Evolutionary conservation across 2,888 invertebrate genomes (phyloP), one percentile per base, ranked within the genome.

Genomic region (Myopa testacea): DNA sequence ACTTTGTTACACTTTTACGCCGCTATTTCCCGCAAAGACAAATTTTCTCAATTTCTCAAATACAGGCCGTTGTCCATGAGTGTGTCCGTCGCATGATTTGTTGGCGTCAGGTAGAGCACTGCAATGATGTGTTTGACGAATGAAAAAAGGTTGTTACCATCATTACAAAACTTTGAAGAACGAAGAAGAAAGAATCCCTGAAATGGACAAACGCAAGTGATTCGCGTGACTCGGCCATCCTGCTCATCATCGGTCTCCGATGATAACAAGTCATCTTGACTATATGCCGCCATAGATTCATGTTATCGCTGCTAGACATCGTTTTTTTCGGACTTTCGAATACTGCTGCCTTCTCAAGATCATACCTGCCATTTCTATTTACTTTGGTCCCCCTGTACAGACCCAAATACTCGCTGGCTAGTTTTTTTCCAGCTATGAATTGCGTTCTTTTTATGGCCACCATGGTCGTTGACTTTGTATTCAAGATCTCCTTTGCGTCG

Each of bases 381-480:
- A 81, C 72, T n/a, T 81, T 81, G 0, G 45, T 77, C 12, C 81
- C 65, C 52, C 80, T 78, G 70, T 82, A 82, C 19, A 81, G 80
- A 10, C 82, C 82, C 10, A 79, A 58, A 65, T 69, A 82, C 19
- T 69, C 55, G 45, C 76, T 82, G 10, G 80, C 78, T 2, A 82
- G 68, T 55, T 81, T 83, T 45, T 69, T 75, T 1, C 81, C 79
- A 0, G 80, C 76, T 0, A 81, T 77, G 65, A 83, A 81, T 19
- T 82, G 81, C 0, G 81, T 81, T 0, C 79, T 63, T 26, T 80
- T 80, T 4, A 82, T 80, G 0, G 81, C 80, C 0, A 81, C 81
- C 6, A 81, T n/a, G 37, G 63, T 81, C 83, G 5, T 75, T 77
- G 1, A 80, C 2, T 19, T 69, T 45, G 58, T 81, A 81, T 0